Conservation (phyloP, 1,140 invertebrate genomes). For the Platorchestia sp. region DNA sequence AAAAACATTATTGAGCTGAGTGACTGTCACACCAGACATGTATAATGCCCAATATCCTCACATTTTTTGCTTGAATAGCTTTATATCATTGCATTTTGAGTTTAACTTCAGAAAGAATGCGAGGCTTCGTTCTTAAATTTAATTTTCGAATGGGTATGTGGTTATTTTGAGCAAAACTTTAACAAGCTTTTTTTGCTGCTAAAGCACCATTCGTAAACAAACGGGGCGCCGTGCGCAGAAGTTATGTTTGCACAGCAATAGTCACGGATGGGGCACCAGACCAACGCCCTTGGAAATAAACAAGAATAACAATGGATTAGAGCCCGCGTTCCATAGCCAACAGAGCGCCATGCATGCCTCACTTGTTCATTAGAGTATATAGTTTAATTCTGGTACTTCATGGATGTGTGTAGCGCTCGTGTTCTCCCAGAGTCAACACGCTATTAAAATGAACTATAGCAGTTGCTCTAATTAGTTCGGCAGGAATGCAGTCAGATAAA, state of each 20-base stretch:
- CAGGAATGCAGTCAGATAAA: constrained; percentile 46
- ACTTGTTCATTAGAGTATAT: constrained; percentile 17
- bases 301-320: background rate
- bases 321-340: background rate
- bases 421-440: constrained; percentile 40
- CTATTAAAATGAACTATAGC: constrained; percentile 50
- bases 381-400: background rate
- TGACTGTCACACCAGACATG: too few relatives aligned
- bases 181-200: background rate
- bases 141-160: background rate
- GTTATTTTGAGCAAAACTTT: background rate
- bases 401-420: constrained; percentile 15
- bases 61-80: background rate
- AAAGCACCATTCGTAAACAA: background rate
- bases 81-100: background rate
- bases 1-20: too few relatives aligned
- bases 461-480: constrained; percentile 46
- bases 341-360: background rate
- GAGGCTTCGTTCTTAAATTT: background rate
- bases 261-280: background rate
- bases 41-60: too few relatives aligned
- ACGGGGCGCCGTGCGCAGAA: background rate
- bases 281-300: background rate
- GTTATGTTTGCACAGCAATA: background rate
- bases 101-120: background rate